Evolutionary conservation across 2,797 vertebrate genomes (phyloP).

Genomic region (Coendou prehensilis): DNA sequence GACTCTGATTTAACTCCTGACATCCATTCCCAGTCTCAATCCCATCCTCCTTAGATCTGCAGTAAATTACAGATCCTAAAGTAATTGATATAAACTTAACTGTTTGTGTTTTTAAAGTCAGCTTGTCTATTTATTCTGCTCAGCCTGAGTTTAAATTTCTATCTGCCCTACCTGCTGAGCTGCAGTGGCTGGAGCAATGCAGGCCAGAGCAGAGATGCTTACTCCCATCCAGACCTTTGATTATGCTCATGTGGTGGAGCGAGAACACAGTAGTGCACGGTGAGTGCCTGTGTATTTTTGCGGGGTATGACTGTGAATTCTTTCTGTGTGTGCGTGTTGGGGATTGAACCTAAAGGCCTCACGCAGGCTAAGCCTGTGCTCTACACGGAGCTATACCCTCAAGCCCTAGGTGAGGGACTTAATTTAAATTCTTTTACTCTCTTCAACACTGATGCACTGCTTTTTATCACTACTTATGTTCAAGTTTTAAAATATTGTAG

Average conservation of each 20-base stretch:
- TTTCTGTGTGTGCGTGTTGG: neutral
- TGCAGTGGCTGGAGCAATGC: neutral
- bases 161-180: neutral
- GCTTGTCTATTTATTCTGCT: neutral
- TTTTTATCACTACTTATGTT: neutral
- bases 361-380: neutral
- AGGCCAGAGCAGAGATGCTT: neutral
- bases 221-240: neutral
- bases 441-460: neutral
- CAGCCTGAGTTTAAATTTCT: neutral
- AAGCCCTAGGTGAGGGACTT: neutral
- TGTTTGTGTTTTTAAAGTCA: neutral
- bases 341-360: neutral
- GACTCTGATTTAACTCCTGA: neutral
- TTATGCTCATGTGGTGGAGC: rapidly evolving
- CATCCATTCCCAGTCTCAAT: neutral
- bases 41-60: neutral
- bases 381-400: rapidly evolving
- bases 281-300: neutral
- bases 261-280: neutral
- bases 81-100: neutral
- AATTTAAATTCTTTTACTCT: neutral
- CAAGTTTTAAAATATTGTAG: neutral
- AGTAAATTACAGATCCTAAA: neutral
- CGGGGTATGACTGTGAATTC: neutral